Evolutionary conservation across 2,888 invertebrate genomes (phyloP), one percentile per base, ranked within the genome.

Genomic region (Blera fallax): DNA sequence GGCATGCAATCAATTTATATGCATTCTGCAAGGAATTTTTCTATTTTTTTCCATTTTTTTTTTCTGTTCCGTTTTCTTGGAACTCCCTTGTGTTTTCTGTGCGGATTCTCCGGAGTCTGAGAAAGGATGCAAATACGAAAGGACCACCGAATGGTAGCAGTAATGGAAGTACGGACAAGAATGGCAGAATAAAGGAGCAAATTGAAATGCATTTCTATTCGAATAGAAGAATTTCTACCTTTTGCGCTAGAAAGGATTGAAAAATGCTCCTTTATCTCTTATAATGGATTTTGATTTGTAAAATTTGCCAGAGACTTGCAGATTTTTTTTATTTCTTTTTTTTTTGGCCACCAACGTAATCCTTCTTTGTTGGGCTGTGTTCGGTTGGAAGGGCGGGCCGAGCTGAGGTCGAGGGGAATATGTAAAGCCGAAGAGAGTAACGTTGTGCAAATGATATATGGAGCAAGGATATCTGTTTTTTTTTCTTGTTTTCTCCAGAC

Each of bases 201-300:
- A 79, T 79, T 79, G 79, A 79, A 79, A 72, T 79, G 72, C 79
- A 79, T 79, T 79, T 79, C 69, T 43, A 34, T 60, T 70, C 52
- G 7, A 74, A 56, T 10, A 45, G 14, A 34, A n/a, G 50, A 62
- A 78, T 74, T 56, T 64, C 43, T 74, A 80, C 64, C 62, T 72
- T 76, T 60, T 62, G 43, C 72, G 67, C 67, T 72, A 72, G 60
- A 77, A 62, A 8, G 72, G 76, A 70, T 81, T 67, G 81, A 77
- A 85, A 85, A 85, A 85, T 85, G 81, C 72, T 77, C 81, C 50
- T 81, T 85, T 85, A 81, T 81, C 72, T 76, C 60, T 32, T 56
- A 67, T 81, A 85, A 85, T 85, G 76, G 81, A 85, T 85, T 81
- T 85, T 81, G 85, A 85, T 85, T 85, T 81, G 85, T 81, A 85